phyloP scores from a whole-genome alignment of 2,797 vertebrate genomes.

The Myoxocephalus aenaeus region DNA sequence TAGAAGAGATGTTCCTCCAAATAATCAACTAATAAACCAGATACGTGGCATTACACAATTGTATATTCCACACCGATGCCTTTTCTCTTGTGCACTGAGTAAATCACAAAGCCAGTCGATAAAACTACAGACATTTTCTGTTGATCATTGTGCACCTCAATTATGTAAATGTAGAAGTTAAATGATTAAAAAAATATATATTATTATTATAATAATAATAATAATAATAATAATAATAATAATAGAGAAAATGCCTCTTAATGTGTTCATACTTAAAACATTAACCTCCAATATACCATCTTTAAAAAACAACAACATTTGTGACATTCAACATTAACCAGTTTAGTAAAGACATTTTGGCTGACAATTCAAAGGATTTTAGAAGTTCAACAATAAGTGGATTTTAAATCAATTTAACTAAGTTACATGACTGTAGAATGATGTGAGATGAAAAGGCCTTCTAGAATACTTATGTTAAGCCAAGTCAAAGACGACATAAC shows the following conservation, averaged over 20 bases:
- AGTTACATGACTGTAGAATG: background rate
- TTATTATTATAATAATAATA: background rate
- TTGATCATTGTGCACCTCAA: background rate
- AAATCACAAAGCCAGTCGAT: background rate
- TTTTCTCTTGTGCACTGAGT: background rate
- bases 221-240: background rate
- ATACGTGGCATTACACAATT: background rate
- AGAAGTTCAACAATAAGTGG: background rate
- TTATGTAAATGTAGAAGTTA: background rate
- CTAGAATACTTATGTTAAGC: background rate
- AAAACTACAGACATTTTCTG: background rate
- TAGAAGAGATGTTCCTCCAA: background rate
- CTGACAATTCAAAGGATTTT: background rate
- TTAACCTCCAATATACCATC: background rate
- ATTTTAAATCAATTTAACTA: background rate
- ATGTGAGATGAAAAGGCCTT: background rate
- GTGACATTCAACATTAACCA: background rate
- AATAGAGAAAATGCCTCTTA: background rate
- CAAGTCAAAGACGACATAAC: background rate
- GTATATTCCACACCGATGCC: background rate
- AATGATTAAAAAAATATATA: background rate
- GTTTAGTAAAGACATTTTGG: too few relatives aligned
- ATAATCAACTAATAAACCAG: background rate
- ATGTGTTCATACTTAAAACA: background rate
- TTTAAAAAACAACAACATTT: background rate